Conservation (phyloP, 2,888 invertebrate genomes). For the Glaucopsyche alexis region DNA sequence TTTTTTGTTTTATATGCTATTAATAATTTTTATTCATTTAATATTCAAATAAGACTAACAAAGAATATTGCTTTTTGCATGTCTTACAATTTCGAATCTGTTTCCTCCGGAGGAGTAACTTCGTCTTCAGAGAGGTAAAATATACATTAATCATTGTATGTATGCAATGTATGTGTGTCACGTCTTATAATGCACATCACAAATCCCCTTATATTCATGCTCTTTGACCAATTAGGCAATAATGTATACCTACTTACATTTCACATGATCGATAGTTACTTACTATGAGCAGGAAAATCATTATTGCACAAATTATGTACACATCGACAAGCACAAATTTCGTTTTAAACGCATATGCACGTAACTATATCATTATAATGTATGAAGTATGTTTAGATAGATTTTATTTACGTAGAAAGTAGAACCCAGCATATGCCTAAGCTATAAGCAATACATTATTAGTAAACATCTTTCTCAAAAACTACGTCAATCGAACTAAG, state of each 20-base stretch:
- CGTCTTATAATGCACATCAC: slow-evolving; percentile 22
- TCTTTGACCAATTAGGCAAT: not conserved
- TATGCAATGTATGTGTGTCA: slow-evolving; percentile 35
- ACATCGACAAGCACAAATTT: too few relatives aligned
- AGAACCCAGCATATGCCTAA: too few relatives aligned
- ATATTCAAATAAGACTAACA: slow-evolving; percentile 60
- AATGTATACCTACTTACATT: not conserved
- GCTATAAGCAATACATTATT: too few relatives aligned
- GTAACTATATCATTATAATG: slow-evolving; percentile 36
- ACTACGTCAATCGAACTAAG: too few relatives aligned
- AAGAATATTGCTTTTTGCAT: slow-evolving; percentile 82
- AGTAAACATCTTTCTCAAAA: too few relatives aligned
- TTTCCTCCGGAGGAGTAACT: slow-evolving; percentile 82
- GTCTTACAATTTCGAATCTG: slow-evolving; percentile 85
- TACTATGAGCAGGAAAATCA: too few relatives aligned
- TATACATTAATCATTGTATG: slow-evolving; percentile 39
- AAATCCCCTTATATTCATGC: not conserved
- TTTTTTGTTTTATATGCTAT: slow-evolving; percentile 13
- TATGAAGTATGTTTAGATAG: slow-evolving; percentile 34
- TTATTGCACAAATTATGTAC: not conserved
- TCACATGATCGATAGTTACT: too few relatives aligned
- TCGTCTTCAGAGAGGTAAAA: slow-evolving; percentile 81
- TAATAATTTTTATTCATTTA: slow-evolving; percentile 10
- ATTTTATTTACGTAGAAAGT: too few relatives aligned
- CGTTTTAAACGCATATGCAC: too few relatives aligned